A percentile compares a stretch with the other conserved stretches of the same genome.
phyloP scores from a whole-genome alignment of 2,113 vertebrate genomes.

The Burhinus oedicnemus region DNA sequence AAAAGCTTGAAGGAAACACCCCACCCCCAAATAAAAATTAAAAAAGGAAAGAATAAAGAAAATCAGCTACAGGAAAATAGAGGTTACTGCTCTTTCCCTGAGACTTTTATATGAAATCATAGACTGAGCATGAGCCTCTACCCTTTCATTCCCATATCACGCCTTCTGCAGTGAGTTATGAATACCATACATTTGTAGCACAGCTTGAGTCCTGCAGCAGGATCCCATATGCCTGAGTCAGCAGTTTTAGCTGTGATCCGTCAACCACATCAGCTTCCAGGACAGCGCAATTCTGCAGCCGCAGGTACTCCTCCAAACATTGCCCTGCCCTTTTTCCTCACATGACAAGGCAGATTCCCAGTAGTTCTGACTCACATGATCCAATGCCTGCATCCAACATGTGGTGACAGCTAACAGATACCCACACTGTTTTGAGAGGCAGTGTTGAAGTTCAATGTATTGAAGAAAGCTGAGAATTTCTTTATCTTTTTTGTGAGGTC shows the following conservation, averaged over 20 bases:
- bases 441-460: not conserved
- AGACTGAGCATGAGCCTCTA: not conserved
- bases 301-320: not conserved
- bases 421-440: not conserved
- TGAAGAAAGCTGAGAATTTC: not conserved
- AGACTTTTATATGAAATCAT: not conserved
- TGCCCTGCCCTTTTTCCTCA: not conserved
- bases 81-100: not conserved
- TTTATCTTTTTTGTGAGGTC: not conserved
- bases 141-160: not conserved
- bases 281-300: not conserved
- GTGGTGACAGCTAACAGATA: not conserved
- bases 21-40: not conserved
- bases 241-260: not conserved
- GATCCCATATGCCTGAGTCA: not conserved
- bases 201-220: not conserved
- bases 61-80: not conserved
- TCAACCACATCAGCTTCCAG: not conserved
- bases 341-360: rapidly evolving
- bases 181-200: not conserved
- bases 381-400: not conserved
- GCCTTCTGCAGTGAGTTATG: not conserved
- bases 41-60: not conserved
- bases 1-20: not conserved
- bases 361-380: not conserved